A percentile compares a stretch with the other conserved stretches of the same genome.
These are phyloP conservation scores for Rhadina sibilatrix DNA, from an alignment of 2,113 vertebrate genomes.

Conservation along the genomic window DNA sequence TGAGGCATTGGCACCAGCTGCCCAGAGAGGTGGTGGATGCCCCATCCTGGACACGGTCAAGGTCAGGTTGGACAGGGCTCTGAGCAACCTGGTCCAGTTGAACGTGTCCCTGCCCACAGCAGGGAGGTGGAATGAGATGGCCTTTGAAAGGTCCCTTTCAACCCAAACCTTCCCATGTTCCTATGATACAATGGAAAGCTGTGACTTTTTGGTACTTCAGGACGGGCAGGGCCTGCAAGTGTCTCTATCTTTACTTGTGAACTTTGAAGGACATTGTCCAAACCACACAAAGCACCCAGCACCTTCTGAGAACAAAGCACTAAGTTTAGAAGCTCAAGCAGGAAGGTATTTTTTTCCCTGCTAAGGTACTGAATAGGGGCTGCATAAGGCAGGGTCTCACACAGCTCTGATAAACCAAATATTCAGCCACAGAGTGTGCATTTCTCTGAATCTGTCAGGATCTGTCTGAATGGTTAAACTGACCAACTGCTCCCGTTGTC, in stretches of 20 bases:
- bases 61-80: background rate
- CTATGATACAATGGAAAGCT: background rate
- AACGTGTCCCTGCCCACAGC: background rate
- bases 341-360: background rate
- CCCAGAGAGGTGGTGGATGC: background rate
- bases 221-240: background rate
- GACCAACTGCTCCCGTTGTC: constrained; percentile 55
- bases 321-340: background rate
- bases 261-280: background rate
- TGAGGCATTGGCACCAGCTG: background rate
- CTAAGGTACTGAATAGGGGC: background rate
- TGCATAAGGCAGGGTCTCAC: background rate
- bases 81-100: background rate
- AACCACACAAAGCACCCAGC: background rate
- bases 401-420: constrained; percentile 19
- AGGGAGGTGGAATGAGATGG: background rate
- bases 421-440: background rate
- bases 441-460: background rate
- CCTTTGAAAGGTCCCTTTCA: background rate
- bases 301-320: background rate
- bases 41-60: background rate
- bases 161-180: background rate
- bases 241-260: background rate
- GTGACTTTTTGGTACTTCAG: background rate
- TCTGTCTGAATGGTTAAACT: constrained; percentile 26